Conservation (phyloP, 2,888 invertebrate species). For the Erebia aethiops region DNA sequence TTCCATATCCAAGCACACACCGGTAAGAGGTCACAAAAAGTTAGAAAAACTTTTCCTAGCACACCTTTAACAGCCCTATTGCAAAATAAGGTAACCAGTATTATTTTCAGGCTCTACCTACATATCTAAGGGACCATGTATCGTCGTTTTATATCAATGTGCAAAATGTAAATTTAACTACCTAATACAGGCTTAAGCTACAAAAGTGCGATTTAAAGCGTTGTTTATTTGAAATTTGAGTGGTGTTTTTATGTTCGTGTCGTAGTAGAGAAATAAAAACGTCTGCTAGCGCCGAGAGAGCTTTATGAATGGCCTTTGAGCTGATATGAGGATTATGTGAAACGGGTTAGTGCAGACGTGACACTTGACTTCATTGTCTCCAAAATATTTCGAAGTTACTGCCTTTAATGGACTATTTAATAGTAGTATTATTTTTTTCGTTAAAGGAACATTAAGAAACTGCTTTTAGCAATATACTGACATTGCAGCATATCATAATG, state of each 20-base stretch:
- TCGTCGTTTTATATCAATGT: slow-evolving; percentile 16
- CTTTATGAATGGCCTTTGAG: slow-evolving; percentile 76
- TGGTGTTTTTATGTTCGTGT: slow-evolving; percentile 77
- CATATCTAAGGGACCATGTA: not conserved
- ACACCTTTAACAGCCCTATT: too few relatives aligned
- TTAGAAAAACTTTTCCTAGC: too few relatives aligned
- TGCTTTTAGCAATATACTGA: too few relatives aligned
- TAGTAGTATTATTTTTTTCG: too few relatives aligned
- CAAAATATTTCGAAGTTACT: not conserved
- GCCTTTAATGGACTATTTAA: not conserved
- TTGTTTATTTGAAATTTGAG: slow-evolving; percentile 76
- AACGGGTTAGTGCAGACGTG: slow-evolving; percentile 47
- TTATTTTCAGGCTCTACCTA: not conserved
- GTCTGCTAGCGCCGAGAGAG: slow-evolving; percentile 64
- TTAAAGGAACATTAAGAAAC: too few relatives aligned
- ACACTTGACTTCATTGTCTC: slow-evolving; percentile 22
- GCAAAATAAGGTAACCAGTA: too few relatives aligned
- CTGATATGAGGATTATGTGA: slow-evolving; percentile 42
- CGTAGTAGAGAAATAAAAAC: slow-evolving; percentile 76
- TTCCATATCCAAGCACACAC: too few relatives aligned
- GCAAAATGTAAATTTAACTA: slow-evolving; percentile 77
- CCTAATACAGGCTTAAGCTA: slow-evolving; percentile 75
- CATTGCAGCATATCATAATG: too few relatives aligned
- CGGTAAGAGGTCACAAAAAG: too few relatives aligned
- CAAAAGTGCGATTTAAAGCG: slow-evolving; percentile 70